phyloP scores from a whole-genome alignment of 2,888 invertebrate species.

The Ectemnius lituratus region DNA sequence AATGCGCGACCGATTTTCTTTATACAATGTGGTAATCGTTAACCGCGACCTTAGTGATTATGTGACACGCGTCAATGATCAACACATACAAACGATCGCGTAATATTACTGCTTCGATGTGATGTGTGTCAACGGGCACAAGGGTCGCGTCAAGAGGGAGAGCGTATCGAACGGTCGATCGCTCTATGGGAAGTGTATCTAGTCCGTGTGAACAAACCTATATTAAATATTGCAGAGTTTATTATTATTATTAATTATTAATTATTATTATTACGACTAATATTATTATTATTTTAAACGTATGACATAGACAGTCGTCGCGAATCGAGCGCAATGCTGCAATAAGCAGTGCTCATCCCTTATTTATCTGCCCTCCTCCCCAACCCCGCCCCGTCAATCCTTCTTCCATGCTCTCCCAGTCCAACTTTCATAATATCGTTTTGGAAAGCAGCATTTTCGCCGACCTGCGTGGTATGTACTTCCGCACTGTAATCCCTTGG shows the following conservation, averaged over 20 bases:
- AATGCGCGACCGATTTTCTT: slow-evolving; percentile 11
- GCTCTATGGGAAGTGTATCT: slow-evolving; percentile 66
- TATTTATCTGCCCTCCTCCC: slow-evolving; percentile 31
- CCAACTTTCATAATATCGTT: slow-evolving; percentile 16
- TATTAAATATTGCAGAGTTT: slow-evolving; percentile 75
- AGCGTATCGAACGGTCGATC: slow-evolving; percentile 47
- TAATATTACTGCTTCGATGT: slow-evolving; percentile 34
- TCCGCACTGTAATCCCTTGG: not conserved
- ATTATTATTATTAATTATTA: slow-evolving; percentile 64
- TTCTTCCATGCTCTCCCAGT: not conserved
- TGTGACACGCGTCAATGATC: slow-evolving; percentile 43
- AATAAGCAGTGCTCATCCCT: not conserved
- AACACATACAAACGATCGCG: slow-evolving; percentile 47
- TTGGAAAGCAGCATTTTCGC: slow-evolving; percentile 7
- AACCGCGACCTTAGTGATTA: slow-evolving; percentile 40
- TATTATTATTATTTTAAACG: slow-evolving; percentile 36
- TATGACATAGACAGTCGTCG: slow-evolving; percentile 24
- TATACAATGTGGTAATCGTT: slow-evolving; percentile 38
- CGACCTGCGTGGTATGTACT: not conserved
- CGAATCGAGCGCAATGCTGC: slow-evolving; percentile 15
- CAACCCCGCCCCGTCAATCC: not conserved
- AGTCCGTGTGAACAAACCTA: slow-evolving; percentile 75
- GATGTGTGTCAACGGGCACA: slow-evolving; percentile 35
- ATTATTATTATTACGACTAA: slow-evolving; percentile 39
- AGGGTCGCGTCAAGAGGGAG: slow-evolving; percentile 47